Base-by-base conservation (phyloP, 2,888 invertebrate genomes). In the Caenorhabditis sp. region DNA sequence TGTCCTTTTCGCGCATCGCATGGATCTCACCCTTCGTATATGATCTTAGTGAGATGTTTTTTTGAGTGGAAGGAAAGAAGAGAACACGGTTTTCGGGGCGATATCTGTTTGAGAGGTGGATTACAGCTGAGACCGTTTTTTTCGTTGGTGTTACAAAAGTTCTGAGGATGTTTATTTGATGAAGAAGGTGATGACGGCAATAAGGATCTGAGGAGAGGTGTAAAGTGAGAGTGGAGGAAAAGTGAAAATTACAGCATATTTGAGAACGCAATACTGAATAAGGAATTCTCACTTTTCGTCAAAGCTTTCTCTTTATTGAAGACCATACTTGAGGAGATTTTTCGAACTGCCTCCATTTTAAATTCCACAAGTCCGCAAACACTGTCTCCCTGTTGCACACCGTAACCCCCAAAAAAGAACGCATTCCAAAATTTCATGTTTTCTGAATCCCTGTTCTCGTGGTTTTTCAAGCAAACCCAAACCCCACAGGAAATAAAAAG, bases 91-190 rank as follows among this genome's bases (percentile, higher is more conserved):
- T 64, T n/a, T 16, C n/a, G 38, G 22, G 26, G 31, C 31, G 28
- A 64, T 64, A 28, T 64, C 28, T 64, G 26, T 64, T 10, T 31
- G 63, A 66, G 66, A 31, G 26, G 54, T 31, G 41, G 41, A 69
- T 69, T 69, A 69, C 69, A 69, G 69, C 69, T 72, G 47, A 59
- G 66, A 49, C 66, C 49, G 66, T 49, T 66, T 72, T 72, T 72
- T 59, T 66, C 35, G 31, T 7, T 28, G 24, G 59, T 72, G 44
- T 58, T 58, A 58, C 72, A 69, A 54, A 56, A 24, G 26, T 49
- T 31, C 51, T 68, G 24, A 68, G 56, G 38, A 56, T 69, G 69
- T 69, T 69, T 69, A 54, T 69, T 69, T 56, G 54, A 44, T 63
- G 63, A 63, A 63, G 41, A 63, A 35, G 49, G 28, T 35, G 56